Percentiles rank a stretch among this genome's conserved stretches.
Evolutionary conservation across 2,888 invertebrate species (phyloP).

Genomic region (Lagria hirta): DNA sequence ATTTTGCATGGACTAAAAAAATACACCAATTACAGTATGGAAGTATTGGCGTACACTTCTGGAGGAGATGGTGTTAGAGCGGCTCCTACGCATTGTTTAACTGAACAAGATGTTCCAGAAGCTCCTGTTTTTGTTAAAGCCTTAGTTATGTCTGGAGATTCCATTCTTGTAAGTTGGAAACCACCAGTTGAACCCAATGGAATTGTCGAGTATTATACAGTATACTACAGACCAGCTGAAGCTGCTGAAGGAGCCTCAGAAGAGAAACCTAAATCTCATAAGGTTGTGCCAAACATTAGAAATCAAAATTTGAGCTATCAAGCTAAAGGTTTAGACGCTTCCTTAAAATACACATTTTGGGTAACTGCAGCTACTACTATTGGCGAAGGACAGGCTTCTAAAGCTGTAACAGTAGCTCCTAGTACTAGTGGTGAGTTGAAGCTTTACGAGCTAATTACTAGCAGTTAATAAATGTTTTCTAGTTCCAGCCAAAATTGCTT

Average conservation of each 20-base stretch:
- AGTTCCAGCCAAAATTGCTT: constrained; percentile 94
- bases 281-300: constrained; percentile 75
- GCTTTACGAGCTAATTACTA: neutral
- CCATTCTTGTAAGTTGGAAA: constrained; percentile 92
- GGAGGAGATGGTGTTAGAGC: constrained; percentile 93
- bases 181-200: constrained; percentile 92
- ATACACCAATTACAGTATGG: constrained; percentile 96
- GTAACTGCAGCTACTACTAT: constrained; percentile 92
- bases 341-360: constrained; percentile 89
- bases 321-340: constrained; percentile 78
- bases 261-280: constrained; percentile 69
- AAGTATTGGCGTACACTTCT: constrained; percentile 91
- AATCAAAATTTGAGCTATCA: constrained; percentile 73
- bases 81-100: constrained; percentile 86
- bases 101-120: constrained; percentile 94
- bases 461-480: constrained; percentile 36
- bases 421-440: constrained; percentile 68
- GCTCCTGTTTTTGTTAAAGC: constrained; percentile 92
- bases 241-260: constrained; percentile 38
- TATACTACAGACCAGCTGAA: constrained; percentile 71
- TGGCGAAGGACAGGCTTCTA: constrained; percentile 90
- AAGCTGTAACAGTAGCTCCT: constrained; percentile 82
- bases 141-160: constrained; percentile 86
- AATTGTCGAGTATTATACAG: constrained; percentile 88
- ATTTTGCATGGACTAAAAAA: constrained; percentile 92